Conservation (phyloP, 1,140 invertebrate species). For the Orius insidiosus region DNA sequence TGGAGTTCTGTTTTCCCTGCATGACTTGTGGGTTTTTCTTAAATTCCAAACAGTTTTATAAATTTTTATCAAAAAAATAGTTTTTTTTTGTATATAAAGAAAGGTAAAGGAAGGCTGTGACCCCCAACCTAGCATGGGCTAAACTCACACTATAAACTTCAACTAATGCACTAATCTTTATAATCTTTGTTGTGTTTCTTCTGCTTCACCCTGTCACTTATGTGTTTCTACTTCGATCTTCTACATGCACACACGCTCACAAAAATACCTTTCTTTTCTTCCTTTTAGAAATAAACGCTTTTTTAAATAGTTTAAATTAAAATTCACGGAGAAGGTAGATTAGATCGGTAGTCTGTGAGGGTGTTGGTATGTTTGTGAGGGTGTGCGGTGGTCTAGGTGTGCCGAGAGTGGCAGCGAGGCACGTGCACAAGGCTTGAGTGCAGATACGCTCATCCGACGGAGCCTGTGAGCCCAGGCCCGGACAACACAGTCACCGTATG, state of each 20-base stretch:
- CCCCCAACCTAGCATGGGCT: slow-evolving; percentile 12
- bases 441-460: slow-evolving; percentile 93
- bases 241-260: slow-evolving; percentile 3
- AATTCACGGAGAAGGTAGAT: too few relatives aligned
- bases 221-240: slow-evolving; percentile 4
- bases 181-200: slow-evolving; percentile 10
- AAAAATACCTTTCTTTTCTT: not conserved
- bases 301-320: not conserved
- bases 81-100: slow-evolving; percentile 5
- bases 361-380: slow-evolving; percentile 6
- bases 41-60: not conserved
- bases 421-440: slow-evolving; percentile 93
- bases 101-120: slow-evolving; percentile 5
- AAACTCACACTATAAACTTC: slow-evolving; percentile 8
- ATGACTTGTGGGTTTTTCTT: not conserved
- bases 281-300: not conserved
- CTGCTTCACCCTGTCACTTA: slow-evolving; percentile 9
- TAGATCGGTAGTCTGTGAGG: slow-evolving; percentile 2
- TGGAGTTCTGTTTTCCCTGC: not conserved
- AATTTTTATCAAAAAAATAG: not conserved
- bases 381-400: slow-evolving; percentile 52
- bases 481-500: slow-evolving; percentile 94
- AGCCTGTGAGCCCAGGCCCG: slow-evolving; percentile 70
- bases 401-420: slow-evolving; percentile 94
- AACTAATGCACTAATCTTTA: slow-evolving; percentile 12